phyloP scores from a whole-genome alignment of 2,797 vertebrate species.

The Eulemur albifrons region DNA sequence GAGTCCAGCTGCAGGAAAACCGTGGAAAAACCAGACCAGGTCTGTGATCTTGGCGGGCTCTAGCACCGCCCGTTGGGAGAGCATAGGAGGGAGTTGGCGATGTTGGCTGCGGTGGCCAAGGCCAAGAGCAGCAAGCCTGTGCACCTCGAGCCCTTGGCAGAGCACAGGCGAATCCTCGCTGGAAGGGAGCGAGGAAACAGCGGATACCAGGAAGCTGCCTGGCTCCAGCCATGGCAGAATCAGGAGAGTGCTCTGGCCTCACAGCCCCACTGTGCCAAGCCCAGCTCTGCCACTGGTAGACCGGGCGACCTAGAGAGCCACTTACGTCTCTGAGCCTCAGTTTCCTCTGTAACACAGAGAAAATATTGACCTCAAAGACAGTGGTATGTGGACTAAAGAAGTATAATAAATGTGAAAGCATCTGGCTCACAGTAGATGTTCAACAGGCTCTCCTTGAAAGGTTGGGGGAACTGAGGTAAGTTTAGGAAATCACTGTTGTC shows the following conservation, averaged over 20 bases:
- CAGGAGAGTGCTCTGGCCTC: not conserved
- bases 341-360: not conserved
- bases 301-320: not conserved
- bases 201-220: not conserved
- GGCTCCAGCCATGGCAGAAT: not conserved
- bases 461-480: not conserved
- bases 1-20: conserved; percentile 84
- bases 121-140: conserved; percentile 80
- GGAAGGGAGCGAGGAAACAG: not conserved
- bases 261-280: not conserved
- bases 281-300: not conserved
- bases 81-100: conserved; percentile 83
- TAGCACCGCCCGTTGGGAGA: conserved; percentile 82
- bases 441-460: not conserved
- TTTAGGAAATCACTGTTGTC: not conserved
- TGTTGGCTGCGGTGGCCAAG: conserved; percentile 79
- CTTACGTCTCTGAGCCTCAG: not conserved
- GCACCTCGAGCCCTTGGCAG: conserved; percentile 76
- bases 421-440: not conserved
- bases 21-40: conserved; percentile 83
- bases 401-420: not conserved
- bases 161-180: conserved; percentile 77
- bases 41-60: conserved; percentile 80
- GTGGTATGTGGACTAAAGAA: not conserved
- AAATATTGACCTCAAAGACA: not conserved